Base-by-base conservation (phyloP, 2,888 invertebrate genomes). In the Cryptophagus acutangulus region DNA sequence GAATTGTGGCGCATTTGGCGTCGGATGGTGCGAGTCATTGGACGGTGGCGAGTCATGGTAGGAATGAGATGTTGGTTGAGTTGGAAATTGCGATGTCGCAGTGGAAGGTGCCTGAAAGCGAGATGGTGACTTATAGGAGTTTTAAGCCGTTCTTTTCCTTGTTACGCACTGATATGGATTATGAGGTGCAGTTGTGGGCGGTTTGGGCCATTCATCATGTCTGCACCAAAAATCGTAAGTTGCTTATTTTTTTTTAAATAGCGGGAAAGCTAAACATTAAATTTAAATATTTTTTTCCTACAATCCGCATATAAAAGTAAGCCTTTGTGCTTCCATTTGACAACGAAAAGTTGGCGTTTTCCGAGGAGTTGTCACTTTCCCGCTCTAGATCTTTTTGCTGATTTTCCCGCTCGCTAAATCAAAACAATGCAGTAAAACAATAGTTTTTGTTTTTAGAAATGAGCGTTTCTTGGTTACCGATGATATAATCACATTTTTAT, bases 131-230 rank as follows among this genome's bases (percentile, higher is more conserved):
- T 9, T 81, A 77, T 63, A 72, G 83, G 54, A 81, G 83, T 49
- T 80, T 86, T 65, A 74, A 74, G 51, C 85, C 85, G 14, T 86
- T 86, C 65, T 78, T 82, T 48, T 78, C 82, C 1, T 67, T 86
- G 35, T 65, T 85, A 43, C 63, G 68, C 28, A 72, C 74, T 40
- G 71, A 73, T 29, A 74, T 77, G 46, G 77, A 79, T 44, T 75
- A 77, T 55, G 77, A 78, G 39, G 82, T 84, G 17, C 83, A 84
- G 58, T 65, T 84, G 39, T 86, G 86, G 86, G 84, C 85, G 8
- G 76, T 83, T 2, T 86, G 86, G 86, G 85, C 85, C 1, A 80
- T 86, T 51, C 80, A 82, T 59, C 84, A 86, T 61, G 85, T 86
- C 38, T 82, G 83, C 59, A 78, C 80, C n/a, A 83, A 79, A 61